Evolutionary conservation across 2,113 vertebrate genomes (phyloP).

Genomic region (Tupaia tana): DNA sequence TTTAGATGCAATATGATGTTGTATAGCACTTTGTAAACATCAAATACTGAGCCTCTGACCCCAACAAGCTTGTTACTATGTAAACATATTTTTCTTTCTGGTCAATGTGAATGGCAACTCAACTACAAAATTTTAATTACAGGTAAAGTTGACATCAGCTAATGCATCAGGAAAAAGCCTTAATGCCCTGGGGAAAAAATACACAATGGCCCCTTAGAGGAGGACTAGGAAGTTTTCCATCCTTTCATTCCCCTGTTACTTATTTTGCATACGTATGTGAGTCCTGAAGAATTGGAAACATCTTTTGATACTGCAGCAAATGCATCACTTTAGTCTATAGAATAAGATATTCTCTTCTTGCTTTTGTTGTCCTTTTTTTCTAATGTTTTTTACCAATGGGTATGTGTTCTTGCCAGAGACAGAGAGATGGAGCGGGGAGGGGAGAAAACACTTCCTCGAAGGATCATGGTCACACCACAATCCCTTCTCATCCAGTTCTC

Average conservation of each 20-base stretch:
- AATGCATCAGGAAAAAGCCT: conserved; percentile 6
- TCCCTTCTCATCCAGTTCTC: no score
- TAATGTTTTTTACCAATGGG: no score
- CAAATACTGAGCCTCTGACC: neutral
- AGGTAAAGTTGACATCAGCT: neutral
- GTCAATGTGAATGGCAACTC: neutral
- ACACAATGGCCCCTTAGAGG: neutral
- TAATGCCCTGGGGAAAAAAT: neutral
- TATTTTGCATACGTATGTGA: neutral
- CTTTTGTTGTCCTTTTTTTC: no score
- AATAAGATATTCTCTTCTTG: neutral
- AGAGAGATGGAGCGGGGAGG: no score
- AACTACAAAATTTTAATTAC: neutral
- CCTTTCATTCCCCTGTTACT: neutral
- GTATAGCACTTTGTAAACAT: neutral
- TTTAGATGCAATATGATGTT: neutral
- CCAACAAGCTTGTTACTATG: neutral
- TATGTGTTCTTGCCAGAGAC: no score
- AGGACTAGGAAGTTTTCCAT: neutral
- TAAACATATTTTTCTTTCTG: conserved; percentile 17
- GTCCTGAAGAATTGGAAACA: neutral
- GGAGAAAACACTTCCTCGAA: no score
- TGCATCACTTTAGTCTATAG: neutral
- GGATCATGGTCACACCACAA: no score
- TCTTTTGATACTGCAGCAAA: neutral